phyloP scores from a whole-genome alignment of 2,113 vertebrate genomes.

The Chinchilla lanigera region DNA sequence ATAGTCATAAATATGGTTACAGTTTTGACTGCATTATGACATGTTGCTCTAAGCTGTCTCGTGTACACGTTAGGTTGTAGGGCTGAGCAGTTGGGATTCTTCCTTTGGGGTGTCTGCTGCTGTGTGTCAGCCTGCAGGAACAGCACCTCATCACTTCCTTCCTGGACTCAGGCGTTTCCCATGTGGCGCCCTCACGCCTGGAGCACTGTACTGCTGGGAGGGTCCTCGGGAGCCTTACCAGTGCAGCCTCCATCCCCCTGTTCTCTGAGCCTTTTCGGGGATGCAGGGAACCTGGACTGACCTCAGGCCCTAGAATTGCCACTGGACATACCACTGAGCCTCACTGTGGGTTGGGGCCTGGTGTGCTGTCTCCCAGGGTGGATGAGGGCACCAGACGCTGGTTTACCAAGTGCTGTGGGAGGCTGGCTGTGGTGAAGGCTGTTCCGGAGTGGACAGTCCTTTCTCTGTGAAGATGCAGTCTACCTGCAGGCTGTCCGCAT shows the following conservation, averaged over 20 bases:
- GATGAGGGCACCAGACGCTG: fast-evolving
- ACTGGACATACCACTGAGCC: background rate
- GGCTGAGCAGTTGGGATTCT: background rate
- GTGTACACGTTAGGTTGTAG: background rate
- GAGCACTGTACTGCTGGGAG: fast-evolving
- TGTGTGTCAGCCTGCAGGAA: background rate
- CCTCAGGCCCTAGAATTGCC: background rate
- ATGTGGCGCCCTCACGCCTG: background rate
- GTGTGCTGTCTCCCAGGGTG: fast-evolving
- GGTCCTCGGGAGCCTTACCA: background rate
- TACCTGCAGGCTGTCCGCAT: fast-evolving
- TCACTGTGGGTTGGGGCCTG: fast-evolving
- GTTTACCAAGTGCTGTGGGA: background rate
- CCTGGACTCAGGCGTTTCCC: fast-evolving
- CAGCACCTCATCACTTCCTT: background rate
- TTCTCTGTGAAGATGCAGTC: background rate
- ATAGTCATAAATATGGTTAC: slow-evolving; percentile 56
- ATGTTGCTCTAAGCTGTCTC: background rate
- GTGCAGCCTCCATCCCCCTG: background rate
- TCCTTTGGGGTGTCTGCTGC: background rate
- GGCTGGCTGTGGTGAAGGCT: background rate
- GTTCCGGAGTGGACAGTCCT: fast-evolving
- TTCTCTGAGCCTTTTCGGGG: background rate
- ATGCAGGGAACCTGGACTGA: background rate
- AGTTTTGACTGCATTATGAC: background rate